phyloP scores from a whole-genome alignment of 1,140 invertebrate species.

The Apis dorsata region DNA sequence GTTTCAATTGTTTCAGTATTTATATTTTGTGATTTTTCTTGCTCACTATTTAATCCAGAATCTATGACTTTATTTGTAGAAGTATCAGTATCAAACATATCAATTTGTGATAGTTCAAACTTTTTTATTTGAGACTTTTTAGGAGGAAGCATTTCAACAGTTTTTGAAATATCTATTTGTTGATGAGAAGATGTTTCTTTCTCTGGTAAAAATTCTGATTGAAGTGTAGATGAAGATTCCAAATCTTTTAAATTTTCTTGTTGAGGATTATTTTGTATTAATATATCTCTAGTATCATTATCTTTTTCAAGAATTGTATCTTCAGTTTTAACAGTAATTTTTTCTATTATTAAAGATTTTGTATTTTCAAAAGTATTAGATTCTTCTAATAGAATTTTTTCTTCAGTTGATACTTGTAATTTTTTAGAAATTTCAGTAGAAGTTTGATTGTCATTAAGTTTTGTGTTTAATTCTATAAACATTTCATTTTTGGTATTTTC shows the following conservation, averaged over 20 bases:
- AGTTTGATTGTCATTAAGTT: conserved; percentile 27
- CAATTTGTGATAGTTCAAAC: conserved; percentile 75
- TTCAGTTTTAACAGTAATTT: conserved; percentile 15
- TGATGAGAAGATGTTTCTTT: conserved; percentile 22
- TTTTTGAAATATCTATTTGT: conserved; percentile 39
- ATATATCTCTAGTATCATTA: conserved; percentile 29
- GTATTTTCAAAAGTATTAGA: conserved; percentile 15
- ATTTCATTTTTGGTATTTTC: conserved; percentile 30
- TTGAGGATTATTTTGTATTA: background rate
- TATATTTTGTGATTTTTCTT: conserved; percentile 22
- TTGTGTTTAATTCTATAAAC: conserved; percentile 30
- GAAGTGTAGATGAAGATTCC: background rate
- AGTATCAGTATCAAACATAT: conserved; percentile 63
- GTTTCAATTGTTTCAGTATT: conserved; percentile 5
- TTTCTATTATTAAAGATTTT: conserved; percentile 6
- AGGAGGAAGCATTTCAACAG: conserved; percentile 71
- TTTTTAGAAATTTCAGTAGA: conserved; percentile 20
- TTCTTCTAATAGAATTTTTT: conserved; percentile 8
- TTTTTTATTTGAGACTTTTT: conserved; percentile 79
- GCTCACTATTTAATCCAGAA: background rate
- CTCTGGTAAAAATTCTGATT: conserved; percentile 11
- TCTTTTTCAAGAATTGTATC: background rate
- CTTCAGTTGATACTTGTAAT: background rate
- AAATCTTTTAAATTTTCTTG: conserved; percentile 28
- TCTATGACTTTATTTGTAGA: conserved; percentile 21